These are phyloP conservation scores for Aphis gossypii DNA, from an alignment of 1,140 invertebrate genomes.

Conservation along the genomic window DNA sequence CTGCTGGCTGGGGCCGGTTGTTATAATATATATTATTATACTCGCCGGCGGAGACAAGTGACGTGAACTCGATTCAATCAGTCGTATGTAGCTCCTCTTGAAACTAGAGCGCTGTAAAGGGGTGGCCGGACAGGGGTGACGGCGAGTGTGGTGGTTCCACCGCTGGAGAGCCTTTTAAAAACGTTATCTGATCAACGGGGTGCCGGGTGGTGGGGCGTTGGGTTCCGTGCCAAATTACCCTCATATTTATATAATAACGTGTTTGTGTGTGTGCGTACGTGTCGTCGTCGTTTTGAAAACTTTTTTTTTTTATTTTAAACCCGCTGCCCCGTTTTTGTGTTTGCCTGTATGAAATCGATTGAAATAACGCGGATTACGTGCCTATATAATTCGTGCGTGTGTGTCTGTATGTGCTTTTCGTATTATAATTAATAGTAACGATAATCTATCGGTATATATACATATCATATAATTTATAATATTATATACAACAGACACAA, in stretches of 20 bases:
- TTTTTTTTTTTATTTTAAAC: slow-evolving; percentile 30
- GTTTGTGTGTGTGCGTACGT: not conserved
- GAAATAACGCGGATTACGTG: slow-evolving; percentile 21
- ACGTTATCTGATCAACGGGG: slow-evolving; percentile 30
- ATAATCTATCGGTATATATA: slow-evolving; percentile 9
- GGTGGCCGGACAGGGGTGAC: not conserved
- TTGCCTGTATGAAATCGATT: not conserved
- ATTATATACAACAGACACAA: not conserved
- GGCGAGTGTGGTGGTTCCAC: not conserved
- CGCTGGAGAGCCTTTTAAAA: slow-evolving; percentile 11
- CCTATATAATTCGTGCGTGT: not conserved
- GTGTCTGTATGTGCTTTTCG: not conserved
- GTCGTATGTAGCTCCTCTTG: slow-evolving; percentile 26
- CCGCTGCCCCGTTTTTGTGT: not conserved
- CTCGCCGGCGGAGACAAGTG: not conserved
- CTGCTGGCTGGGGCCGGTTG: not conserved
- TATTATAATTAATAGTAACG: slow-evolving; percentile 44
- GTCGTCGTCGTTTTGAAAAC: not conserved
- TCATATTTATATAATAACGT: slow-evolving; percentile 31
- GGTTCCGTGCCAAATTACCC: slow-evolving; percentile 36
- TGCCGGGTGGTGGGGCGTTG: not conserved
- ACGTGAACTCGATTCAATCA: slow-evolving; percentile 45
- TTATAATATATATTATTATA: not conserved
- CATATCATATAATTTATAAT: not conserved
- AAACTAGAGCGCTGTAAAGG: not conserved